Percentiles rank a stretch among this genome's conserved stretches.
Conservation (phyloP, 2,113 vertebrate genomes). For the Tupaia chinensis region DNA sequence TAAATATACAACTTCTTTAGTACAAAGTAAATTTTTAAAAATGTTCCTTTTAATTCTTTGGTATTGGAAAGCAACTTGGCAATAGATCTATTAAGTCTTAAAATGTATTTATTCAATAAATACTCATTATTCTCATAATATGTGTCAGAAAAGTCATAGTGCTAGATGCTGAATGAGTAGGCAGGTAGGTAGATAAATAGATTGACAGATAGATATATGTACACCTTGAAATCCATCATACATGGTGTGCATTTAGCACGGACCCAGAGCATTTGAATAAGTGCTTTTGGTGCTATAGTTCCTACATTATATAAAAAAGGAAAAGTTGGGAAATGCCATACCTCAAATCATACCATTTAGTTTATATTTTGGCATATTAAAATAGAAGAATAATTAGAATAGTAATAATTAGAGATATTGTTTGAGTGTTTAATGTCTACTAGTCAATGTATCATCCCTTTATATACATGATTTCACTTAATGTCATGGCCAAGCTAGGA, state of each 20-base stretch:
- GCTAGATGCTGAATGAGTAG: not conserved
- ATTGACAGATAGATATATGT: not conserved
- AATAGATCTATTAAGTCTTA: not conserved
- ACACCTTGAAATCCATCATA: not conserved
- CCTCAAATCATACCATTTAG: not conserved
- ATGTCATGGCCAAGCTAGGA: not conserved
- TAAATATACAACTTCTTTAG: not conserved
- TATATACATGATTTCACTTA: not conserved
- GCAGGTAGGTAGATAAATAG: not conserved
- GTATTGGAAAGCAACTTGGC: not conserved
- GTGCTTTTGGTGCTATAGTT: not conserved
- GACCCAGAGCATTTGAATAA: constrained; percentile 29
- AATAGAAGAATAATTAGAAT: not conserved
- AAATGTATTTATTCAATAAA: constrained; percentile 2
- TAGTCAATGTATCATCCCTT: not conserved
- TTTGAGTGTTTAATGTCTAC: not conserved
- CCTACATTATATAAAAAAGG: not conserved
- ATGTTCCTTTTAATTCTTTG: not conserved
- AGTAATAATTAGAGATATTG: not conserved
- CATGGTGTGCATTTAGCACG: not conserved
- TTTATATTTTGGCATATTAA: not conserved
- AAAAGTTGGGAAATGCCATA: not conserved
- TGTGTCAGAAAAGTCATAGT: not conserved
- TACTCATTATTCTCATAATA: not conserved
- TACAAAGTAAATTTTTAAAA: not conserved